A percentile compares a stretch with the other conserved stretches of the same genome.
Conservation (phyloP, 2,113 vertebrate species). For the Gasterosteus nipponicus region DNA sequence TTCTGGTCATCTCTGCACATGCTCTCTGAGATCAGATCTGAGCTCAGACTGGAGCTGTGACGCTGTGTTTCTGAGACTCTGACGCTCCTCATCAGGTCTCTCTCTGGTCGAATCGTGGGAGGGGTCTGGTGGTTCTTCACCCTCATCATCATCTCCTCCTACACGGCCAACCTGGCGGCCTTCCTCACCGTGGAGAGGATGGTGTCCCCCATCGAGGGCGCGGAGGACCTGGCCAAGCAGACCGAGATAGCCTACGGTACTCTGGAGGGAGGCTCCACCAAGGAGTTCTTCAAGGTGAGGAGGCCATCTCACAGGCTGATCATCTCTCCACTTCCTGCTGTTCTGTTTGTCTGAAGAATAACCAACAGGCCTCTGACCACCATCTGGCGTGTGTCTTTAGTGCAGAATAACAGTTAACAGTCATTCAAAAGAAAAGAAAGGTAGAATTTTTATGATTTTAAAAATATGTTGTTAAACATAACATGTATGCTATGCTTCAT, state of each 20-base stretch:
- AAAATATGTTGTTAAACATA: no score
- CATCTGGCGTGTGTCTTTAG: no score
- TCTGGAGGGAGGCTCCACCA: slow-evolving; percentile 94
- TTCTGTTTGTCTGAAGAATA: not conserved
- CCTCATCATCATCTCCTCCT: slow-evolving; percentile 98
- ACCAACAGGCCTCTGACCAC: no score
- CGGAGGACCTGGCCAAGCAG: slow-evolving; percentile 97
- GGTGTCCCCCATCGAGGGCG: slow-evolving; percentile 97
- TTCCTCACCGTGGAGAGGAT: slow-evolving; percentile 98
- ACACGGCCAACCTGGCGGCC: slow-evolving; percentile 97
- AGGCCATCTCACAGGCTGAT: not conserved
- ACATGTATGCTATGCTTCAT: no score
- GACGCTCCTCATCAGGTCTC: slow-evolving; percentile 56
- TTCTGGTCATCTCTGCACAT: no score
- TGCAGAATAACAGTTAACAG: no score
- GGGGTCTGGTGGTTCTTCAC: slow-evolving; percentile 99
- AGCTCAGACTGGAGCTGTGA: no score
- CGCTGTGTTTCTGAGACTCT: no score
- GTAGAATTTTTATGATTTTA: no score
- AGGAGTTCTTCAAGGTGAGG: slow-evolving; percentile 95
- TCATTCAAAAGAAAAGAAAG: no score
- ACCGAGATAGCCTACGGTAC: slow-evolving; percentile 97
- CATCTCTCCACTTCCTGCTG: no score
- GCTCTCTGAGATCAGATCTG: no score
- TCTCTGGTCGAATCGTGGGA: slow-evolving; percentile 89